Evolutionary conservation across 2,888 invertebrate genomes (phyloP).

Genomic region (Fragum whitleyi): DNA sequence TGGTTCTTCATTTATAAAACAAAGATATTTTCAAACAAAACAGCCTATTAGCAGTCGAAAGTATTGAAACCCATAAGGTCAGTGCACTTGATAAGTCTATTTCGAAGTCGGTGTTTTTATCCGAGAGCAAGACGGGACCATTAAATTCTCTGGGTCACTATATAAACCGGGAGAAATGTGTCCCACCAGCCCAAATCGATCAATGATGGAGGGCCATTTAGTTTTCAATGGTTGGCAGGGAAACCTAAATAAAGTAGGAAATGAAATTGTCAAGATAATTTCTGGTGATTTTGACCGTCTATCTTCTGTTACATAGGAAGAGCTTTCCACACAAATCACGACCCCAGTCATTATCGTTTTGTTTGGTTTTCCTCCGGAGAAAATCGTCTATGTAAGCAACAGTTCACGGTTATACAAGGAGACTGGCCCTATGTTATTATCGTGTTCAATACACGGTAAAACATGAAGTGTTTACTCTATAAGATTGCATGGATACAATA

Average conservation of each 20-base stretch:
- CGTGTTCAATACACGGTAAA: neutral
- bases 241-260: slow-evolving; percentile 4
- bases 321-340: slow-evolving; percentile 1
- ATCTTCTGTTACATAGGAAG: neutral
- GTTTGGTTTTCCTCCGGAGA: neutral
- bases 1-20: too few species aligned
- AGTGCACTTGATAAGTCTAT: too few species aligned
- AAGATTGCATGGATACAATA: neutral
- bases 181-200: neutral
- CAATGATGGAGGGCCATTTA: neutral
- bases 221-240: slow-evolving; percentile 1
- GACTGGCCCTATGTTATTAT: neutral
- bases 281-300: slow-evolving; percentile 4
- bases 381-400: neutral
- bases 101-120: too few species aligned
- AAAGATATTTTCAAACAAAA: too few species aligned
- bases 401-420: neutral
- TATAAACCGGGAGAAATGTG: too few species aligned
- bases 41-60: too few species aligned
- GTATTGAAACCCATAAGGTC: too few species aligned
- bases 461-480: neutral
- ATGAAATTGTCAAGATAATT: slow-evolving; percentile 2
- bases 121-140: too few species aligned
- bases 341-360: neutral
- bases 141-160: too few species aligned